Evolutionary conservation across 2,888 invertebrate species (phyloP).

Genomic region (Caenorhabditis sp.): DNA sequence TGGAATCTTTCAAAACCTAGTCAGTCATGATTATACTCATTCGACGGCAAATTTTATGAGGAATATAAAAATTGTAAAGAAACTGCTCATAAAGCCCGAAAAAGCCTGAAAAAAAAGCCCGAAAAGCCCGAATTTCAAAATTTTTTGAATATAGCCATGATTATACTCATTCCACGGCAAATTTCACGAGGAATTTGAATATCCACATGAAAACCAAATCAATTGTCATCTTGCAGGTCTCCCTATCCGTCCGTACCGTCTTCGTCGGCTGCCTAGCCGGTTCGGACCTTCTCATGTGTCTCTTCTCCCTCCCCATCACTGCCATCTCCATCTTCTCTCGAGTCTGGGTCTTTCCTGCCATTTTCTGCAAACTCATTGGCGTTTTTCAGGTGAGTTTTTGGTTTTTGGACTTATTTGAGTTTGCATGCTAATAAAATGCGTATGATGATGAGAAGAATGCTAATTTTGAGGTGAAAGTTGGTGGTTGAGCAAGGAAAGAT

Average conservation of each 20-base stretch:
- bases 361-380: conserved; percentile 80
- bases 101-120: not conserved
- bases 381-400: conserved; percentile 77
- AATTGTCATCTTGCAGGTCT: conserved; percentile 73
- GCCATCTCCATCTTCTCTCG: conserved; percentile 80
- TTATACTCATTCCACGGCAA: no score
- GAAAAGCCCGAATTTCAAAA: not conserved
- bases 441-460: not conserved
- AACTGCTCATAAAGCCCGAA: no score
- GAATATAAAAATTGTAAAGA: no score
- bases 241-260: conserved; percentile 77
- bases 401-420: no score
- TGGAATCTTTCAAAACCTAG: no score
- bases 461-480: not conserved
- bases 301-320: conserved; percentile 81
- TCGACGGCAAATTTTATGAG: no score
- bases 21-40: not conserved
- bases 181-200: no score
- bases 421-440: no score
- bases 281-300: conserved; percentile 75
- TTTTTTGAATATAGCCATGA: no score
- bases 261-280: conserved; percentile 76
- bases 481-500: no score
- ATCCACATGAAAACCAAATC: no score
- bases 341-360: conserved; percentile 80